Base-by-base conservation (phyloP, 2,888 invertebrate genomes). In the Tolmerus cingulatus region DNA sequence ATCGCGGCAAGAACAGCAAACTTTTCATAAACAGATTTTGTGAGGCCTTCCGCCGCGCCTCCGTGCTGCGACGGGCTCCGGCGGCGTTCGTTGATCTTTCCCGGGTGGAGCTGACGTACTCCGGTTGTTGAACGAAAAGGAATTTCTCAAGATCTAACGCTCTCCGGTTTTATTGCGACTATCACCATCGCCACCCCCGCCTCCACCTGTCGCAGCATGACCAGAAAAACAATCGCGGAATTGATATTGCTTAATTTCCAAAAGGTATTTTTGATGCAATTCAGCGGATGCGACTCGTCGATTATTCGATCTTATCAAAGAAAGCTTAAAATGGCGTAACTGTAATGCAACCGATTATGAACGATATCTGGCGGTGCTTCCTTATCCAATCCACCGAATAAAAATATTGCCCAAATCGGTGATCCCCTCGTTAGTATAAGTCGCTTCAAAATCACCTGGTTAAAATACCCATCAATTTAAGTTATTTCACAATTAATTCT, bases 21-120 rank as follows among this genome's bases (percentile, higher is more conserved):
- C 7, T 82, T 82, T 82, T 82, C 57, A 66, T 82, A 82, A 82
- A 82, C 82, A 82, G 66, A 82, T 57, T 57, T 82, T 57, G 82
- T 82, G 66, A 82, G 82, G 82, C 57, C 82, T 82, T 82, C 34
- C 8, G 23, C 57, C 23, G 57, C 9, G 46, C 57, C 19, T 23
- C 66, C 66, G 66, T 66, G 66, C 66, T 27, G 66, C 66, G 66
- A 23, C 66, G 19, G 27, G 66, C 66, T 27, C 12, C 27, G 8
- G 51, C 27, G 23, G 66, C 66, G 66, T 66, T 66, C 66, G 66
- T 66, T 66, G 66, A 66, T 66, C 66, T 66, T 66, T 66, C 66
- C 19, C 66, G 66, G 66, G 19, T 23, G 66, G 12, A 66, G 23
- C 66, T 66, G 27, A 66, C 23, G 66, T 66, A 66, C 66, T 66